Conservation (phyloP, 53 echinoderm and acorn worm genomes). For the Echinarachnius parma region DNA sequence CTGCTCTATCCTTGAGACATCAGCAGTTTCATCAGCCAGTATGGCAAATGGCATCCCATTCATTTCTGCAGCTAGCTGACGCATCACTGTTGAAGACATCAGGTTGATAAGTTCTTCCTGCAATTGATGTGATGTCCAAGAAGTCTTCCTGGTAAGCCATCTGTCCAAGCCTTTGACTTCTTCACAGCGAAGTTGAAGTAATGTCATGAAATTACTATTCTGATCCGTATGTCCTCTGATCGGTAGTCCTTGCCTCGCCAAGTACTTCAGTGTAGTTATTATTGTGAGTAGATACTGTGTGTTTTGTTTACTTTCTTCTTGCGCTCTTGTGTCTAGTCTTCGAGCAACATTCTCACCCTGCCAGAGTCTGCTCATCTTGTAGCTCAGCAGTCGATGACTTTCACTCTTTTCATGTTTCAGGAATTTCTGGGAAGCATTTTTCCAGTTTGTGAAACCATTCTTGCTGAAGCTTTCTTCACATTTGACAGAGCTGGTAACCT, state of each 20-base stretch:
- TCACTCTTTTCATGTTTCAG: slow-evolving; percentile 13
- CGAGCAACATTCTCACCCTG: slow-evolving; percentile 14
- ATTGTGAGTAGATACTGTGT: slow-evolving; percentile 1
- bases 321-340: slow-evolving; percentile 9
- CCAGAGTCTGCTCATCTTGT: slow-evolving; percentile 14
- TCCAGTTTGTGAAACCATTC: slow-evolving; percentile 1
- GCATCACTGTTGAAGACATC: slow-evolving; percentile 1
- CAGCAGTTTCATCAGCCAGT: not conserved
- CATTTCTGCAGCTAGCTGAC: slow-evolving; percentile 1
- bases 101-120: not conserved
- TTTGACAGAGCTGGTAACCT: not conserved
- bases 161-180: not conserved
- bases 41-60: not conserved
- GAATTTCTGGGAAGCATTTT: slow-evolving; percentile 12
- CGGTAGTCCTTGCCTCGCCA: not conserved
- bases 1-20: slow-evolving; percentile 1
- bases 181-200: not conserved
- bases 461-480: not conserved
- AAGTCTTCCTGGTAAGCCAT: slow-evolving; percentile 1
- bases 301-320: slow-evolving; percentile 4
- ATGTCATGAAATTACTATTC: not conserved
- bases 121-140: not conserved
- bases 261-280: no score
- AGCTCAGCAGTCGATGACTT: slow-evolving; percentile 14
- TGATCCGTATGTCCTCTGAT: not conserved